Evolutionary conservation across 1,140 invertebrate genomes (phyloP), one percentile per base, ranked within the genome.

Genomic region (Pygmarrhopalites habei): DNA sequence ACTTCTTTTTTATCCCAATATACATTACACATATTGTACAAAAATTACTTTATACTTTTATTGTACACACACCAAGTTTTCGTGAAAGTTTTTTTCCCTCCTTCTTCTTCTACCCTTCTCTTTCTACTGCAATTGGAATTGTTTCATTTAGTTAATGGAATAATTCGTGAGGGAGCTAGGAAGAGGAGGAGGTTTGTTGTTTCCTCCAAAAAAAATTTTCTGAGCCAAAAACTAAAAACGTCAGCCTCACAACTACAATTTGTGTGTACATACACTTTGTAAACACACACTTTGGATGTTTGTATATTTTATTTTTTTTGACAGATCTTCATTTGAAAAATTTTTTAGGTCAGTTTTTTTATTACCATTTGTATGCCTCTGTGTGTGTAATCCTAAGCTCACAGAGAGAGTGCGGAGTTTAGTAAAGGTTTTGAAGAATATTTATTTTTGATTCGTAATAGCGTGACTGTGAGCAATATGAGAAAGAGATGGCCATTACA

Each of bases 381-480:
- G 17, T 39, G 35, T 39, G 35, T 7, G 17, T 39, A 39, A 7
- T 17, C 17, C 10, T 39, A 39, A 17, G 35, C 17, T 10, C 35
- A 39, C n/a, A n/a, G n/a, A n/a, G n/a, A n/a, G n/a, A n/a, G n/a
- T n/a, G n/a, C n/a, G n/a, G n/a, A n/a, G n/a, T n/a, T n/a, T n/a
- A n/a, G n/a, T n/a, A n/a, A n/a, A n/a, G n/a, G n/a, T n/a, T n/a
- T n/a, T n/a, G n/a, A n/a, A n/a, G n/a, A n/a, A 12, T 61, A 61
- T 61, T 61, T 61, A 61, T 41, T 61, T 61, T 61, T 61, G 59
- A 61, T 61, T 61, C 49, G 49, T 52, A 53, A 61, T 61, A 53
- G 59, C 59, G 59, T 61, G 59, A 61, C 59, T 41, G 47, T 30
- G 30, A 52, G 49, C 49, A 61, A 61, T 61, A 61, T 61, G 30